Evolutionary conservation across 1,140 invertebrate species (phyloP), one percentile per base, ranked within the genome.

Genomic region (Pristionchus pacificus): DNA sequence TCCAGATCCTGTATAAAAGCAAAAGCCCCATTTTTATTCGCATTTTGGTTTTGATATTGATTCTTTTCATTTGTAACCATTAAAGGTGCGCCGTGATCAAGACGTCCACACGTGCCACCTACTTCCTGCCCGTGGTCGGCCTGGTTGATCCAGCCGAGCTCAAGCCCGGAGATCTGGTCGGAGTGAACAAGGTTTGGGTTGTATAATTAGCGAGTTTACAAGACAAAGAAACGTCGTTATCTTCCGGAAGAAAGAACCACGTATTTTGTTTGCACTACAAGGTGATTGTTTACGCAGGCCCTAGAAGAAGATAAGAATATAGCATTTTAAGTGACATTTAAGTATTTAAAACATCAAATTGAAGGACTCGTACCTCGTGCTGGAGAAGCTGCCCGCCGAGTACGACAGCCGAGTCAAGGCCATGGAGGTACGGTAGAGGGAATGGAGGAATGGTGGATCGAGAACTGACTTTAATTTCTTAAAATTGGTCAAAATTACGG

Each of bases 351-450:
- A 14, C 24, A 24, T 14, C 15, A 0, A 15, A 61, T 38, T 78
- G 60, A 29, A 98, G 86, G 97, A 99, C 85, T 98, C 96, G 0
- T 99, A 99, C 86, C 86, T 99, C 32, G 96, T 98, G 74, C 84
- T 98, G 75, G 97, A 99, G 86, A 97, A 95, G 0, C 85, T 99
- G 29, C 97, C 97, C 0, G 92, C 94, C 25, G 97, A 99, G 86
- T 98, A 97, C 84, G 97, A 99, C 85, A 96, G 95, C 0, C 88
- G 97, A 77, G 97, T 99, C 0, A 99, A 99, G 85, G 96, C 96
- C 72, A 99, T 98, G 97, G 96, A 98, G 60, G 97, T 99, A 19
- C n/a, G n/a, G n/a, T n/a, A n/a, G n/a, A n/a, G n/a, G n/a, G n/a
- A n/a, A n/a, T n/a, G n/a, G n/a, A n/a, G n/a, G n/a, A n/a, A n/a